phyloP scores from a whole-genome alignment of 2,888 invertebrate species.

The Monochamus alternatus region DNA sequence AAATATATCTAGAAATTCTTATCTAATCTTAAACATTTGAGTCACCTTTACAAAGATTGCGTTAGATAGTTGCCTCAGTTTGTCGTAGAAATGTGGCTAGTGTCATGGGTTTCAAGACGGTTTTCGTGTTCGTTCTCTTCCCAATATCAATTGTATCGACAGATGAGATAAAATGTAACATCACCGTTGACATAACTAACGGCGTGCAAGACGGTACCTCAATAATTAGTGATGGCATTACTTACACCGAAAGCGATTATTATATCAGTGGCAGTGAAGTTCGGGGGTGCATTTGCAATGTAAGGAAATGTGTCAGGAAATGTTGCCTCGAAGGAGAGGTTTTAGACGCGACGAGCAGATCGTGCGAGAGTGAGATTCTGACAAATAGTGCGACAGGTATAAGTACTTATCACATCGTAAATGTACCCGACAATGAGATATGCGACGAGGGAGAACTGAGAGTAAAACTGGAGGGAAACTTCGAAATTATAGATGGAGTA shows the following conservation, averaged over 20 bases:
- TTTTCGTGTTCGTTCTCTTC: constrained; percentile 25
- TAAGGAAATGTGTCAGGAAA: constrained; percentile 49
- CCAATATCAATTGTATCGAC: constrained; percentile 14
- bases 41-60: constrained; percentile 26
- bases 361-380: constrained; percentile 38
- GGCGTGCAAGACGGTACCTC: constrained; percentile 45
- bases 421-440: constrained; percentile 50
- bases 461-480: constrained; percentile 43
- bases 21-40: constrained; percentile 35
- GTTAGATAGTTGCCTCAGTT: constrained; percentile 18
- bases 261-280: constrained; percentile 33
- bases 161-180: constrained; percentile 37
- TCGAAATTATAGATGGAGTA: constrained; percentile 40
- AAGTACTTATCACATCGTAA: constrained; percentile 47
- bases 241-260: constrained; percentile 49
- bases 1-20: constrained; percentile 16
- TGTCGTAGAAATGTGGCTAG: constrained; percentile 6
- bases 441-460: constrained; percentile 46
- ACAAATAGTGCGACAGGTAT: constrained; percentile 25
- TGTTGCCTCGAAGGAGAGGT: constrained; percentile 51
- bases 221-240: constrained; percentile 51
- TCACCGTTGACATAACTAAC: constrained; percentile 52
- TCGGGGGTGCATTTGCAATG: constrained; percentile 51
- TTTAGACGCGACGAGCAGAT: constrained; percentile 45
- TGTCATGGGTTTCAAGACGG: constrained; percentile 26